Evolutionary conservation across 2,888 invertebrate species (phyloP).

Genomic region (Xylophagus ater): DNA sequence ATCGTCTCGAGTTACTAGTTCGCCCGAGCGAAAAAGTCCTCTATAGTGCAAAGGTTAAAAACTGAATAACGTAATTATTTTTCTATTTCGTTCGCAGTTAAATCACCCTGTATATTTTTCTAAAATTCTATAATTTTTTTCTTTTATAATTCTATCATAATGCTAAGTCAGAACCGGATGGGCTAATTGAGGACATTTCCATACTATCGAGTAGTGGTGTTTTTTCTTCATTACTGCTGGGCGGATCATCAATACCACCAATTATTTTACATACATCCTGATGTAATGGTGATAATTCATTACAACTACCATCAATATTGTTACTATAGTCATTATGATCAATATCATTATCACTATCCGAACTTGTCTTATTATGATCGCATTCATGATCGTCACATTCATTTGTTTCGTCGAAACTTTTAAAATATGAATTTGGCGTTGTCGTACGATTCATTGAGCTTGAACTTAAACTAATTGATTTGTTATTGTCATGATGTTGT

Average conservation of each 20-base stretch:
- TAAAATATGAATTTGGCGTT: too few relatives aligned
- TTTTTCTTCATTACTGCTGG: constrained; percentile 34
- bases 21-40: too few relatives aligned
- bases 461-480: constrained; percentile 7
- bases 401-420: too few relatives aligned
- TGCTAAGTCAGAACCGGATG: constrained; percentile 29
- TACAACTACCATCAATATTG: constrained; percentile 24
- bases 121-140: not conserved
- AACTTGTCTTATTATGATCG: not conserved
- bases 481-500: constrained; percentile 29
- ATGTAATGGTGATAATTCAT: constrained; percentile 32
- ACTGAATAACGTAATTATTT: too few relatives aligned
- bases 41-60: too few relatives aligned
- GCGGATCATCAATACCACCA: constrained; percentile 22
- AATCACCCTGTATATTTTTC: too few relatives aligned
- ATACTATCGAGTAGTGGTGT: constrained; percentile 38
- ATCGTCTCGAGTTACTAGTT: too few relatives aligned
- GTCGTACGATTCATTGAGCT: constrained; percentile 13
- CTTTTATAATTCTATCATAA: constrained; percentile 16
- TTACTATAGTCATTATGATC: constrained; percentile 14
- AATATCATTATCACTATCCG: constrained; percentile 3
- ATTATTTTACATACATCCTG: constrained; percentile 22
- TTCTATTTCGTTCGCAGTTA: too few relatives aligned
- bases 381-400: too few relatives aligned
- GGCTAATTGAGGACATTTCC: constrained; percentile 39